Evolutionary conservation across 2,888 invertebrate genomes (phyloP), one percentile per base, ranked within the genome.

Genomic region (Cepaea hortensis): DNA sequence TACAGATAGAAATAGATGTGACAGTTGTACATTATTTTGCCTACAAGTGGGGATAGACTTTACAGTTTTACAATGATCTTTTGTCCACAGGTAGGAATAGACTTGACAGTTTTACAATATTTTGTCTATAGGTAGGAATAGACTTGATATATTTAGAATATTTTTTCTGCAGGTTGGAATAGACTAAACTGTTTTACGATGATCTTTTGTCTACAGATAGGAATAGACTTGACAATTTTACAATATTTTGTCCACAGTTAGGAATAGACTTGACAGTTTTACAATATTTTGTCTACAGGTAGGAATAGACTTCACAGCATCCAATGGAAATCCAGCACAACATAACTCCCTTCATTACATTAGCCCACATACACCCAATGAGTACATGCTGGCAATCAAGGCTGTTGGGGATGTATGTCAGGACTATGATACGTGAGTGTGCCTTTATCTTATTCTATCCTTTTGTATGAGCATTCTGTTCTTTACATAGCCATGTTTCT

Each of bases 271-370:
- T 70, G 9, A 13, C 23, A 13, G 0, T 70, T n/a, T 70, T 20
- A 13, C 4, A 70, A n/a, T 70, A 7, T 7, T 23, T 70, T 70
- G n/a, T 70, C 23, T 9, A 15, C 23, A 81, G 81, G 81, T 81
- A 23, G 81, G 81, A 48, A 81, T 81, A 13, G 81, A 81, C 23
- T 81, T 81, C n/a, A 81, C 81, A 55, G 72, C 70, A 50, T 81
- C 81, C 3, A 81, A 94, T 90, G 94, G 94, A 11, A 90, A 94
- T 84, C 94, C 94, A 5, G 87, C 83, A 6, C 87, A 88, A 6
- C 90, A 92, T 5, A 89, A 90, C 65, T 94, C 94, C 13, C 92
- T 94, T 55, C 94, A 94, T 88, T 93, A 93, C 90, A 93, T 94
- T 84, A 92, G 93, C 89, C 93, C 93, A 1, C 90, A 92, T 86